phyloP scores from a whole-genome alignment of 2,113 vertebrate genomes.

The Sitta europaea region DNA sequence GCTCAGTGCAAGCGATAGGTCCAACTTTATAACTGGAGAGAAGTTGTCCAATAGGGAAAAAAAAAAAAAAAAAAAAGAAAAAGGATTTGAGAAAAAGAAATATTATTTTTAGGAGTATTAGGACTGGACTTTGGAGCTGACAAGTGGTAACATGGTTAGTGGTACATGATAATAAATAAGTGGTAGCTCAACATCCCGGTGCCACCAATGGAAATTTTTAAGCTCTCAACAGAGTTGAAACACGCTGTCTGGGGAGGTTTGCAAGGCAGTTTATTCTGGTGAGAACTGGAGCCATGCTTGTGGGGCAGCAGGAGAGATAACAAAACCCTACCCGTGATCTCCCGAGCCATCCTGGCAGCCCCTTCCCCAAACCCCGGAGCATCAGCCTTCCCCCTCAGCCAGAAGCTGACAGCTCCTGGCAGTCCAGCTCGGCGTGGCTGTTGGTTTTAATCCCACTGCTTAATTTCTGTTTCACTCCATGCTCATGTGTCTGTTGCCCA shows the following conservation, averaged over 20 bases:
- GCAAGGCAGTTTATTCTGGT: not conserved
- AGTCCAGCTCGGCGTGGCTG: rapidly evolving
- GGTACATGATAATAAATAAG: not conserved
- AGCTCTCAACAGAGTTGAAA: not conserved
- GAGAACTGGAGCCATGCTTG: not conserved
- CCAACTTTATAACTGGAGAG: not conserved
- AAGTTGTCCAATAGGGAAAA: not conserved
- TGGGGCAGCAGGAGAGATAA: not conserved
- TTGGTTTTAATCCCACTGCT: slow-evolving; percentile 18
- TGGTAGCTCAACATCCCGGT: not conserved
- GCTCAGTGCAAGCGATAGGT: not conserved
- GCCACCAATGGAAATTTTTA: not conserved
- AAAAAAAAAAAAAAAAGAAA: no score
- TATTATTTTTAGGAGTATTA: not conserved
- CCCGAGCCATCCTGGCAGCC: not conserved
- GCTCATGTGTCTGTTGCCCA: not conserved
- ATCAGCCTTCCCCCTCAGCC: not conserved
- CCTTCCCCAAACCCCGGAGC: not conserved
- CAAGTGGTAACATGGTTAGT: not conserved
- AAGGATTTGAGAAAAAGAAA: not conserved
- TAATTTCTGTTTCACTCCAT: slow-evolving; percentile 5
- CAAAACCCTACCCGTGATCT: not conserved
- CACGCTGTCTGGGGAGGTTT: not conserved
- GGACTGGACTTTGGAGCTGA: not conserved
- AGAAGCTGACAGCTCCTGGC: not conserved